Evolutionary conservation across 2,113 vertebrate genomes (phyloP), one percentile per base, ranked within the genome.

Genomic region (Pseudorectes ferrugineus): DNA sequence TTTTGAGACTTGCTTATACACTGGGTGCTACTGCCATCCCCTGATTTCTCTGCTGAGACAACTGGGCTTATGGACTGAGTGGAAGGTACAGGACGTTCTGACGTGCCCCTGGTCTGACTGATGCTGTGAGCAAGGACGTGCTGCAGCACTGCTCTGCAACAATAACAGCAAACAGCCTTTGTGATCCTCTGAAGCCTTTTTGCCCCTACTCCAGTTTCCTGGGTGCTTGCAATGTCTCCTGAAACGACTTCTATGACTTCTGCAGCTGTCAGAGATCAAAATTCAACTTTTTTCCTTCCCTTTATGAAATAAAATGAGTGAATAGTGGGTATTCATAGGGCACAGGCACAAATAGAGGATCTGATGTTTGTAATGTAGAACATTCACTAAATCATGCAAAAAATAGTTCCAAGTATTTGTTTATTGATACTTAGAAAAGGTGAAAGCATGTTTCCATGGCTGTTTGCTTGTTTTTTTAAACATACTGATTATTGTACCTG

Each of bases 211-310:
- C 8, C 21, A 8, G 9, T 70, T 73, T 67, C 24, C 23, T 42
- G 19, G 5, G 13, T 62, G 28, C 28, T 76, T 61, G 21, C 14
- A 61, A 2, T 46, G 36, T 51, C 48, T 68, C 40, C 31, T 63
- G 49, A 61, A 72, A 79, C 0, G 0, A 49, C 33, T 72, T 4
- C 1, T 16, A 12, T 23, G n/a, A n/a, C n/a, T n/a, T n/a, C n/a
- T n/a, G 62, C 57, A n/a, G 17, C 74, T 55, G 38, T 46, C 45
- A 68, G 71, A 79, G 57, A 54, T 26, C 8, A 71, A 82, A 63
- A 63, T 40, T 63, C 35, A 67, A 21, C 7, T 23, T n/a, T 51
- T 71, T 87, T 55, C 36, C 28, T 81, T 89, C 20, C 7, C 11
- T 85, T 78, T 85, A 26, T 9, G 31, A 79, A 68, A 68, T 25